These are phyloP conservation scores for Tragelaphus eurycerus DNA, from an alignment of 2,797 vertebrate genomes.

Conservation along the genomic window DNA sequence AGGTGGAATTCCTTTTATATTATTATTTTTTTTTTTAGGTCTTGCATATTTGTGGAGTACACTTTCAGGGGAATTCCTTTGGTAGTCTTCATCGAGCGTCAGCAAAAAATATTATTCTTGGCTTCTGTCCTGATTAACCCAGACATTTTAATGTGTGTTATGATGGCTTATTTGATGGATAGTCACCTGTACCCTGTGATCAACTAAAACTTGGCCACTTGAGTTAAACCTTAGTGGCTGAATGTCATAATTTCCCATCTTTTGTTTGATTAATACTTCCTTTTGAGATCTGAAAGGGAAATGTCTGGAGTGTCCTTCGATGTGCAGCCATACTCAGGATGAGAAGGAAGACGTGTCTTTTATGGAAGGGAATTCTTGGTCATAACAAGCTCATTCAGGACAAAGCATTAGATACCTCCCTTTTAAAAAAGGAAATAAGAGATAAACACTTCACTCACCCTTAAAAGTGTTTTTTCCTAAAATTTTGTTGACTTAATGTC, in stretches of 20 bases:
- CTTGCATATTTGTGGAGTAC: constrained; percentile 43
- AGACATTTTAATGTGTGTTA: constrained; percentile 86
- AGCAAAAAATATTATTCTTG: constrained; percentile 87
- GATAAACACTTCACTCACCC: constrained; percentile 14
- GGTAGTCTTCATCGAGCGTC: constrained; percentile 79
- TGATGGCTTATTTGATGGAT: constrained; percentile 88
- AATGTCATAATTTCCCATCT: constrained; percentile 87
- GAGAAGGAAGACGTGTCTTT: constrained; percentile 72
- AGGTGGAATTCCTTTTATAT: constrained; percentile 69
- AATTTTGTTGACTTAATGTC: constrained; percentile 35
- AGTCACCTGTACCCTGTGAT: constrained; percentile 86
- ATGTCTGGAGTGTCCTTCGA: constrained; percentile 78
- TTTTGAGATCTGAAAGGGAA: constrained; percentile 83
- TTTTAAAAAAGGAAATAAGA: constrained; percentile 43
- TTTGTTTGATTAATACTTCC: constrained; percentile 86
- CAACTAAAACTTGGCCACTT: constrained; percentile 78
- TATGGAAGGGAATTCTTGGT: constrained; percentile 61
- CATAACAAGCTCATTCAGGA: neutral
- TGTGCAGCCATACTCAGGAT: constrained; percentile 57
- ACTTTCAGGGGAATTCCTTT: constrained; percentile 82
- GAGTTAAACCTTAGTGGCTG: constrained; percentile 81
- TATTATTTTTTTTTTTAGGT: constrained; percentile 56
- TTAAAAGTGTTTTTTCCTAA: constrained; percentile 49
- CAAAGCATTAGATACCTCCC: constrained; percentile 21
- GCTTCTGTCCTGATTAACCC: constrained; percentile 85